These are phyloP conservation scores for Hydrotaea cyrtoneurina DNA, from an alignment of 2,888 invertebrate species.

Conservation along the genomic window DNA sequence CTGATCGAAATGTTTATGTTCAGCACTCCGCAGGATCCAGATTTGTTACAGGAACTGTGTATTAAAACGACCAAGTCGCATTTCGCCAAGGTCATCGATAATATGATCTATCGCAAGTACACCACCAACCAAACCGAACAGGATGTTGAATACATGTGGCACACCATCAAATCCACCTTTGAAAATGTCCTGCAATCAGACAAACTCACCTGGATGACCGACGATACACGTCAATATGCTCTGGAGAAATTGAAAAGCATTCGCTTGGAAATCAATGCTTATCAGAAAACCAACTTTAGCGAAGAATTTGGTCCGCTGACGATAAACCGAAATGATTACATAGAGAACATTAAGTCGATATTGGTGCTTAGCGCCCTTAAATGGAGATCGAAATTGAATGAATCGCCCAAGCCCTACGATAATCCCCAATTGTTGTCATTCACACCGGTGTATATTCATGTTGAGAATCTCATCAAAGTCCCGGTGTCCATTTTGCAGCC, in stretches of 20 bases:
- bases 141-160: constrained; percentile 74
- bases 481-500: constrained; percentile 75
- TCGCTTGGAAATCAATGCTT: constrained; percentile 74
- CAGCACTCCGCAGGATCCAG: constrained; percentile 68
- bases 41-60: constrained; percentile 69
- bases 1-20: constrained; percentile 70
- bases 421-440: constrained; percentile 69
- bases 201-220: constrained; percentile 75
- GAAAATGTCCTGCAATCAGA: constrained; percentile 70
- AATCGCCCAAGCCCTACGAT: constrained; percentile 69
- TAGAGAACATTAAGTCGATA: constrained; percentile 65
- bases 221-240: constrained; percentile 72
- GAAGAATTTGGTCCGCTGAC: constrained; percentile 68
- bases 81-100: constrained; percentile 74
- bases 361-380: background rate
- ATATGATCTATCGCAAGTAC: constrained; percentile 73
- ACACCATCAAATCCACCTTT: constrained; percentile 72
- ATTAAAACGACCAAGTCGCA: constrained; percentile 70
- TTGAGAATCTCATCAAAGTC: constrained; percentile 74
- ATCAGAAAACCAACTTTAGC: constrained; percentile 73
- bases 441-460: constrained; percentile 72
- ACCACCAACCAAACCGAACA: constrained; percentile 70
- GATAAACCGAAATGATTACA: constrained; percentile 71
- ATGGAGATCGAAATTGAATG: constrained; percentile 61
- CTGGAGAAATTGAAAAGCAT: constrained; percentile 73